These are phyloP conservation scores for Mimachlamys varia DNA, from an alignment of 2,888 invertebrate genomes.

Conservation along the genomic window DNA sequence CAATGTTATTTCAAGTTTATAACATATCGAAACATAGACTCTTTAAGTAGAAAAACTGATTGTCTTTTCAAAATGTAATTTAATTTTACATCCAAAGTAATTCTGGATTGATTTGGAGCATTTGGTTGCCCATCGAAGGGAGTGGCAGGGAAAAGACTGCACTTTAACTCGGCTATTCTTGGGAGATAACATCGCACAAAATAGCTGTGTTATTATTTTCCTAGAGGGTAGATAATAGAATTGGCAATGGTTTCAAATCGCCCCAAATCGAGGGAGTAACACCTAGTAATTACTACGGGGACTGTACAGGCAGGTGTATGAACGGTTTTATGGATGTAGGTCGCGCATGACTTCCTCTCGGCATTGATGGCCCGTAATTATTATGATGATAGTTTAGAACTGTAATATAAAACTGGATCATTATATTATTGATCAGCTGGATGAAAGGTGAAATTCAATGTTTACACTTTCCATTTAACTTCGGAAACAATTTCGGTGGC, in stretches of 20 bases:
- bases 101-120: neutral
- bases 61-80: slow-evolving; percentile 19
- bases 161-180: neutral
- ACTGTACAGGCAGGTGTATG: slow-evolving; percentile 50
- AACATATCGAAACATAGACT: neutral
- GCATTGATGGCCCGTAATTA: slow-evolving; percentile 52
- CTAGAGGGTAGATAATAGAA: slow-evolving; percentile 50
- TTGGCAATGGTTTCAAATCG: slow-evolving; percentile 47
- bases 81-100: neutral
- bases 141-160: neutral
- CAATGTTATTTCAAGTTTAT: neutral
- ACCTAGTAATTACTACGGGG: slow-evolving; percentile 42
- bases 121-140: slow-evolving; percentile 15
- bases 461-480: slow-evolving; percentile 36
- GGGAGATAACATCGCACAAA: slow-evolving; percentile 11
- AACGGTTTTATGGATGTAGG: slow-evolving; percentile 51
- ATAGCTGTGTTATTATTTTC: slow-evolving; percentile 28
- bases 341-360: slow-evolving; percentile 48
- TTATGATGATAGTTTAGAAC: slow-evolving; percentile 45
- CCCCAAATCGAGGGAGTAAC: slow-evolving; percentile 44
- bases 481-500: slow-evolving; percentile 13
- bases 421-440: slow-evolving; percentile 36
- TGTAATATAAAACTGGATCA: slow-evolving; percentile 43
- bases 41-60: slow-evolving; percentile 18
- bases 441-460: slow-evolving; percentile 36